Percentiles rank a stretch among this genome's conserved stretches.
Evolutionary conservation across 1,140 invertebrate genomes (phyloP).

Genomic region (Trypoxylus dichotomus): DNA sequence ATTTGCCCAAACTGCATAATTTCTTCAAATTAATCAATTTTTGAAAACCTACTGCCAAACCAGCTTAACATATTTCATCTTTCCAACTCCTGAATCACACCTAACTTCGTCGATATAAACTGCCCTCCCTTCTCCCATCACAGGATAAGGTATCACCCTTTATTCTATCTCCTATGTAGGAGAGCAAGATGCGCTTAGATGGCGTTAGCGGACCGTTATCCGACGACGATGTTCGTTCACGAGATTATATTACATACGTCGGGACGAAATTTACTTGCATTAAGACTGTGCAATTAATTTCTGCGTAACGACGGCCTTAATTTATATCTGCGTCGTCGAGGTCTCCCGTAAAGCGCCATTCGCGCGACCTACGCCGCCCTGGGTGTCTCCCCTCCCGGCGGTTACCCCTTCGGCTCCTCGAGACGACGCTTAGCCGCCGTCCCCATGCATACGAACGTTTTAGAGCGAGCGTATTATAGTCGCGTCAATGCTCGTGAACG

Average conservation of each 20-base stretch:
- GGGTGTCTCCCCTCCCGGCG: neutral
- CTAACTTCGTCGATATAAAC: neutral
- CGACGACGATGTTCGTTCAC: neutral
- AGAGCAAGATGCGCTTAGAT: neutral
- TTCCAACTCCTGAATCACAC: neutral
- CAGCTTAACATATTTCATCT: neutral
- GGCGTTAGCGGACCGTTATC: neutral
- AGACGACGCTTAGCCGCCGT: neutral
- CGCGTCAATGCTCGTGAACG: neutral
- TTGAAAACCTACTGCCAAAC: no score
- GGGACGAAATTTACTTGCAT: conserved; percentile 29
- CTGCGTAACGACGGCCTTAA: conserved; percentile 21
- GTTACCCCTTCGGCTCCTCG: neutral
- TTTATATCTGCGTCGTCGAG: conserved; percentile 19
- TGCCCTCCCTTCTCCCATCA: neutral
- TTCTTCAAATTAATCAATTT: no score
- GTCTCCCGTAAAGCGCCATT: neutral
- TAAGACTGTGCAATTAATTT: conserved; percentile 30
- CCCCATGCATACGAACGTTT: neutral
- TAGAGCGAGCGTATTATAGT: neutral
- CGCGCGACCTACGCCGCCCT: neutral
- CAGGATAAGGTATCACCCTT: neutral
- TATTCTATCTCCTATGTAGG: neutral
- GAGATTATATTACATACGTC: conserved; percentile 22
- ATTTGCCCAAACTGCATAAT: no score